Conservation (phyloP, 2,888 invertebrate species). For the Coenonympha arcania region DNA sequence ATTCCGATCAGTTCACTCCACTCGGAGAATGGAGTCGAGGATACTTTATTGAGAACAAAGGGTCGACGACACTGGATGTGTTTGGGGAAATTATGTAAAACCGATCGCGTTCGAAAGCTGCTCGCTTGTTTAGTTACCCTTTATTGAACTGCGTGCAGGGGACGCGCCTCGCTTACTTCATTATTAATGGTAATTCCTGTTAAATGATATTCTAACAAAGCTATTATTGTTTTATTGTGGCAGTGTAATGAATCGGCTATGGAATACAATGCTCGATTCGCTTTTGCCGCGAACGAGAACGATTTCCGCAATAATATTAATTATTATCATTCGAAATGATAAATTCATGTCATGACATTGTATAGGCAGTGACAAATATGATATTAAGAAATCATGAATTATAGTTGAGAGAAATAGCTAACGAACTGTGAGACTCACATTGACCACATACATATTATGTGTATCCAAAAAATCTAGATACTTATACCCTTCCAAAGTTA, state of each 20-base stretch:
- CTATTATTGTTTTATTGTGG: conserved; percentile 9
- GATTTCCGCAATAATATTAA: not conserved
- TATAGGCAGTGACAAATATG: not conserved
- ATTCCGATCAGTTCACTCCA: conserved; percentile 35
- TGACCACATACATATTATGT: too few relatives aligned
- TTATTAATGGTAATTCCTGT: conserved; percentile 15
- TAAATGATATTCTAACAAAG: conserved; percentile 13
- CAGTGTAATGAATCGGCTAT: not conserved
- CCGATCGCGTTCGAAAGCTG: conserved; percentile 40
- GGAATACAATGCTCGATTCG: not conserved
- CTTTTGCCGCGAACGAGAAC: not conserved
- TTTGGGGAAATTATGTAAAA: conserved; percentile 48
- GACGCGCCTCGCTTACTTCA: conserved; percentile 28
- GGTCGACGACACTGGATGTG: conserved; percentile 28
- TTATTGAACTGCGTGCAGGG: conserved; percentile 37
- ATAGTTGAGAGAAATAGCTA: not conserved
- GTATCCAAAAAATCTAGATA: not conserved
- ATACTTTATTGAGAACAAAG: conserved; percentile 20
- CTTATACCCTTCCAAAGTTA: not conserved
- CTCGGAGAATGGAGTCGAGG: conserved; percentile 23
- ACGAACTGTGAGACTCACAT: not conserved
- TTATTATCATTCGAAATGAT: not conserved
- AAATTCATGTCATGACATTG: not conserved
- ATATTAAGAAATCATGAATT: not conserved
- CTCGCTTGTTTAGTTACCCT: conserved; percentile 36